Percentiles rank a stretch among this genome's conserved stretches.
Conservation (phyloP, 2,797 vertebrate species). For the Pampus argenteus region DNA sequence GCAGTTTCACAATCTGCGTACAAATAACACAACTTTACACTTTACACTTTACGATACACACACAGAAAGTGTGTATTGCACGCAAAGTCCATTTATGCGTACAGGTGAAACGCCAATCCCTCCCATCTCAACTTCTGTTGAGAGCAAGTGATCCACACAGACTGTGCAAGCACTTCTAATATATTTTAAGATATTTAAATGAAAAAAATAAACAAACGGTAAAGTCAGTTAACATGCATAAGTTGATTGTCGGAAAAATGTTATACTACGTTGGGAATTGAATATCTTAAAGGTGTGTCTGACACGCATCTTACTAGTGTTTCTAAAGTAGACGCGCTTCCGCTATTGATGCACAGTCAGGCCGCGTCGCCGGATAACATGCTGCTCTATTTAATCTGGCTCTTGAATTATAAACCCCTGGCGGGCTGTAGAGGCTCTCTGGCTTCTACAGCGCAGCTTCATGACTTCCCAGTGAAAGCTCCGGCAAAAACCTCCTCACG, state of each 20-base stretch:
- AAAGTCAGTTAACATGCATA: not conserved
- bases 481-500: conserved; percentile 79
- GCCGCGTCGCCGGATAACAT: conserved; percentile 40
- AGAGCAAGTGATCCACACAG: no score
- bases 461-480: conserved; percentile 62
- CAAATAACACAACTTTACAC: no score
- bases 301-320: not conserved
- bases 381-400: conserved; percentile 64
- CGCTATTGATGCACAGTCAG: conserved; percentile 30
- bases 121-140: no score
- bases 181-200: not conserved
- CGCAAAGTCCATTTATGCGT: no score
- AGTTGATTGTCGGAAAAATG: no score
- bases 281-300: not conserved
- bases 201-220: not conserved
- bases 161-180: not conserved
- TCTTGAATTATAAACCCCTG: conserved; percentile 59
- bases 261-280: not conserved
- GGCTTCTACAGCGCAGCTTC: conserved; percentile 50
- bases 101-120: no score
- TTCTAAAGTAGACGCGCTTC: not conserved
- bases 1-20: no score
- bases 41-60: no score
- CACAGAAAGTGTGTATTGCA: no score
- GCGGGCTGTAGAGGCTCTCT: conserved; percentile 34